Evolutionary conservation across 2,113 vertebrate species (phyloP).

Genomic region (Laterallus jamaicensis): DNA sequence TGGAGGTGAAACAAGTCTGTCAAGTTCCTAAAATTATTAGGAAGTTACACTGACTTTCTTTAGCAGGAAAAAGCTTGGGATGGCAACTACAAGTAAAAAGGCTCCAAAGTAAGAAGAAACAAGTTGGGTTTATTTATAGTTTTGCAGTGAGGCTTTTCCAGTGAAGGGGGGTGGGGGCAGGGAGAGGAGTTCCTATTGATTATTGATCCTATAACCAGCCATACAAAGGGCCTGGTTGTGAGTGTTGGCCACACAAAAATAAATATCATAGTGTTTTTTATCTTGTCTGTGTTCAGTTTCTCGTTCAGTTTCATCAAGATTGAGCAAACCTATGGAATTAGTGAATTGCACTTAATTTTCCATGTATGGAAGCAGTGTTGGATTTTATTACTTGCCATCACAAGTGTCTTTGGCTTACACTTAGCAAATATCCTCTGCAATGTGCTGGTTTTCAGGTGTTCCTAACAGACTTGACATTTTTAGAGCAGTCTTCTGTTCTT

Average conservation of each 20-base stretch:
- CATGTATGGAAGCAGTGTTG: neutral
- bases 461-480: neutral
- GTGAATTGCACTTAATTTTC: neutral
- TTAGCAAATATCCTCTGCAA: neutral
- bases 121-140: neutral
- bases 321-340: neutral
- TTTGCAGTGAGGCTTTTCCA: neutral
- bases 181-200: neutral
- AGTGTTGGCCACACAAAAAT: neutral
- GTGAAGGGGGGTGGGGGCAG: neutral
- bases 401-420: neutral
- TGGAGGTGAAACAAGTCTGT: neutral
- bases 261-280: neutral
- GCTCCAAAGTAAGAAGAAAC: neutral
- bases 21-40: neutral
- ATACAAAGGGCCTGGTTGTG: neutral
- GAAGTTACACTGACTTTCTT: neutral
- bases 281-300: neutral
- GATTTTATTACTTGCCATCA: neutral
- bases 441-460: neutral
- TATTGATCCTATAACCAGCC: neutral
- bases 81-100: neutral
- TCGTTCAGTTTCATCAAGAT: neutral
- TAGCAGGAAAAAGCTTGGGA: neutral
- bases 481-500: neutral